Evolutionary conservation across 2,113 vertebrate species (phyloP).

Genomic region (Sander lucioperca): DNA sequence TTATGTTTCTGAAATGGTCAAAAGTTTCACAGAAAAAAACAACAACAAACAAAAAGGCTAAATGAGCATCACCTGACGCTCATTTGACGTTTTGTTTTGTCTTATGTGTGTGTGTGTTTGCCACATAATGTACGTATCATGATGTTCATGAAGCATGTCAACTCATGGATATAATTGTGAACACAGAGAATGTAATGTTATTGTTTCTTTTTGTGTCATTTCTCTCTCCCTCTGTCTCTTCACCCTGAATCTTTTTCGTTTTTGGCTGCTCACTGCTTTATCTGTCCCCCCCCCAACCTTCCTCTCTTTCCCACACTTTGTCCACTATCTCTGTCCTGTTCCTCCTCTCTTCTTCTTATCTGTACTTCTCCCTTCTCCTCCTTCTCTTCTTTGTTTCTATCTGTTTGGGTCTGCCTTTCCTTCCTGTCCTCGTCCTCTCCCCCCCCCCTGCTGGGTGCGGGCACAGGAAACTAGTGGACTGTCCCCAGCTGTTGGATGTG

Average conservation of each 20-base stretch:
- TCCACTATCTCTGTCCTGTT: slow-evolving; percentile 71
- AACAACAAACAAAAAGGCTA: slow-evolving; percentile 73
- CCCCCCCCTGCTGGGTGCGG: slow-evolving; percentile 66
- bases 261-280: slow-evolving; percentile 87
- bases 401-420: slow-evolving; percentile 34
- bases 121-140: slow-evolving; percentile 56
- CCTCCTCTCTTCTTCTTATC: slow-evolving; percentile 64
- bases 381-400: slow-evolving; percentile 41
- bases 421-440: slow-evolving; percentile 29
- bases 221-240: slow-evolving; percentile 66
- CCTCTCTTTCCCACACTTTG: slow-evolving; percentile 28
- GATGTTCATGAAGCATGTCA: slow-evolving; percentile 84
- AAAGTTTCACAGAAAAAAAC: slow-evolving; percentile 66
- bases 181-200: slow-evolving; percentile 83
- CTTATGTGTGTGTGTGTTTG: slow-evolving; percentile 50
- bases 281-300: slow-evolving; percentile 1
- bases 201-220: slow-evolving; percentile 75
- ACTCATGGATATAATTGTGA: slow-evolving; percentile 80
- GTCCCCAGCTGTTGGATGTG: slow-evolving; percentile 98
- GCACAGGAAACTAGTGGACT: slow-evolving; percentile 96
- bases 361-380: slow-evolving; percentile 28
- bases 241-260: slow-evolving; percentile 57
- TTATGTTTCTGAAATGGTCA: slow-evolving; percentile 36
- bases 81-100: slow-evolving; percentile 80
- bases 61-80: slow-evolving; percentile 72